Evolutionary conservation across 2,113 vertebrate species (phyloP), one percentile per base, ranked within the genome.

Genomic region (Myrmophylax atrothorax): DNA sequence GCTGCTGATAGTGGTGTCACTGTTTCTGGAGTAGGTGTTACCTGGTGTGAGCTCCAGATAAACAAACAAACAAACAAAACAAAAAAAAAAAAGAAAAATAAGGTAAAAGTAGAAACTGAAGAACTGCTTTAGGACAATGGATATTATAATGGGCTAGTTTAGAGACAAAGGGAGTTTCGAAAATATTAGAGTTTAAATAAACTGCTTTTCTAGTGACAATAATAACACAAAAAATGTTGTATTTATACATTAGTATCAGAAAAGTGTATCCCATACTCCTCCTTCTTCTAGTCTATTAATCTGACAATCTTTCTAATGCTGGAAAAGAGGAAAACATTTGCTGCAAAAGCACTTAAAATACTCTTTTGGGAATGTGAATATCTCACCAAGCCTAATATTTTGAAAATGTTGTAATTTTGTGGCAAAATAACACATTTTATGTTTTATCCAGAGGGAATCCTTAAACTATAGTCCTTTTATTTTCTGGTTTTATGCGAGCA

Each of bases 331-430:
- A 72, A 93, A 92, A 84, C 64, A 79, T 64, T 87, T 95, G 42
- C 44, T 84, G 24, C 23, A 76, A 88, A 95, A 90, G 28, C 85
- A 84, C 70, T 92, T 96, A 66, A 96, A 96, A 90, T 78, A 63
- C 16, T 17, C 83, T 87, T 96, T 68, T 37, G 86, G 83, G 89
- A 89, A 78, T 90, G 40, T 25, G n/a, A 93, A 84, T 78, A 15
- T 82, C 91, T 93, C 77, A 79, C 40, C 25, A 82, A 87, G 77
- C 28, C 53, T 89, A 94, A 94, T 94, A 87, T 83, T 96, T 96
- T 94, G 28, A 69, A 95, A 95, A 96, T 77, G 76, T 55, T 79
- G 22, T 82, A 68, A 84, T 90, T 96, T 89, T 89, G 50, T 80
- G 42, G 76, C 19, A 94, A 95, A 96, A 92, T 89, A 84, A 29